Evolutionary conservation across 23 tunicate genomes (phyloP), one percentile per base, ranked within the genome.

Genomic region (Botrylloides violaceus): DNA sequence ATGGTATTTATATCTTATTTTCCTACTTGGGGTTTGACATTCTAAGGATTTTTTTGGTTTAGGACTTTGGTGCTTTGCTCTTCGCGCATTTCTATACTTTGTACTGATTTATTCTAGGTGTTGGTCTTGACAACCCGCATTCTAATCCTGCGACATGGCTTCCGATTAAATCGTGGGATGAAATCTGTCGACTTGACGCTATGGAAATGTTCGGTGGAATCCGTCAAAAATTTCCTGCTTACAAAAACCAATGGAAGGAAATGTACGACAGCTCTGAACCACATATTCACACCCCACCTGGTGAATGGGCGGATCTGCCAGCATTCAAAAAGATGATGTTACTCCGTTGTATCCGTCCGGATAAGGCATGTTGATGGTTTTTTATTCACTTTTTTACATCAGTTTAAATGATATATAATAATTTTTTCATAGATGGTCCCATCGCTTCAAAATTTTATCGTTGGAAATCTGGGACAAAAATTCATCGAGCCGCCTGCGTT

Each of bases 401-500:
- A n/a, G n/a, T n/a, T n/a, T n/a, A n/a, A n/a, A n/a, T n/a, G n/a
- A n/a, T n/a, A n/a, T n/a, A n/a, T n/a, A n/a, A n/a, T n/a, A n/a
- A n/a, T n/a, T n/a, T n/a, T n/a, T n/a, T 34, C 53, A 3, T 58
- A 90, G 97, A 83, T 90, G 20, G 85, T 86, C 7, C 98, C 98
- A 5, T 94, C 95, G 21, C 65, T 81, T 76, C 88, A 81, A 55
- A 71, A 73, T 68, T 93, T 93, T 74, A 93, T 93, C 70, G 59
- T 63, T 49, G 79, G 81, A 76, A 93, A 93, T 47, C 73, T 93
- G 72, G 98, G 98, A 6, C 81, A 61, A 18, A 93, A 85, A 74
- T 93, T 93, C 35, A 86, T 86, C 55, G 98, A 93, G 73, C 98
- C 98, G 5, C 98, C 98, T 5, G 94, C 98, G 19, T 93, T 93